Percentiles rank a stretch among this genome's conserved stretches.
Evolutionary conservation across 2,797 vertebrate genomes (phyloP).

Genomic region (Sciaenops ocellatus): DNA sequence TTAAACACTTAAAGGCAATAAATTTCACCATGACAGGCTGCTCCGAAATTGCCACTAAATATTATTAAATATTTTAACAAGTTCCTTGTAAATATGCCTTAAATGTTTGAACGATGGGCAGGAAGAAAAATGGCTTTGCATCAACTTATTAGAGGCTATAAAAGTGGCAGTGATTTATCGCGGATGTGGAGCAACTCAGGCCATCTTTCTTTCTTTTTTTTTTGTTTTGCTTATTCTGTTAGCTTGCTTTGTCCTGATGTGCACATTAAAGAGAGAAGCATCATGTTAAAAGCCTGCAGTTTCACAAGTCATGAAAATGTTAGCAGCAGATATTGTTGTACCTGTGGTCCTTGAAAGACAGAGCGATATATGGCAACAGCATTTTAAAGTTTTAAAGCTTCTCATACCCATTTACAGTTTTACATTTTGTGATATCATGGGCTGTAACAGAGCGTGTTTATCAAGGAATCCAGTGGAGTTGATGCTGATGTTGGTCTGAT

Average conservation of each 20-base stretch:
- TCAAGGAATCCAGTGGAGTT: conserved; percentile 58
- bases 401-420: conserved; percentile 75
- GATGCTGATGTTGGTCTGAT: conserved; percentile 63
- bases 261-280: conserved; percentile 79
- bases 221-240: conserved; percentile 81
- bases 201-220: conserved; percentile 67
- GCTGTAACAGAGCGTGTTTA: conserved; percentile 44
- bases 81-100: conserved; percentile 92
- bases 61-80: conserved; percentile 94
- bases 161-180: conserved; percentile 87
- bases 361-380: conserved; percentile 61
- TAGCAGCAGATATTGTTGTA: conserved; percentile 63
- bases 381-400: conserved; percentile 83
- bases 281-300: conserved; percentile 83
- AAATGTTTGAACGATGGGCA: conserved; percentile 90
- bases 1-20: conserved; percentile 91
- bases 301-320: conserved; percentile 81
- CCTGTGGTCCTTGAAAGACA: conserved; percentile 67
- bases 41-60: conserved; percentile 91
- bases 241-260: conserved; percentile 82
- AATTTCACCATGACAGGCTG: conserved; percentile 85
- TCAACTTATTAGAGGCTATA: conserved; percentile 92
- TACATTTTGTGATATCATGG: conserved; percentile 73
- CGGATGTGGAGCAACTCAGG: conserved; percentile 81
- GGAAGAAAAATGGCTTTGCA: conserved; percentile 90